These are phyloP conservation scores for Epirrita christyi DNA, from an alignment of 2,888 invertebrate species.

Conservation along the genomic window DNA sequence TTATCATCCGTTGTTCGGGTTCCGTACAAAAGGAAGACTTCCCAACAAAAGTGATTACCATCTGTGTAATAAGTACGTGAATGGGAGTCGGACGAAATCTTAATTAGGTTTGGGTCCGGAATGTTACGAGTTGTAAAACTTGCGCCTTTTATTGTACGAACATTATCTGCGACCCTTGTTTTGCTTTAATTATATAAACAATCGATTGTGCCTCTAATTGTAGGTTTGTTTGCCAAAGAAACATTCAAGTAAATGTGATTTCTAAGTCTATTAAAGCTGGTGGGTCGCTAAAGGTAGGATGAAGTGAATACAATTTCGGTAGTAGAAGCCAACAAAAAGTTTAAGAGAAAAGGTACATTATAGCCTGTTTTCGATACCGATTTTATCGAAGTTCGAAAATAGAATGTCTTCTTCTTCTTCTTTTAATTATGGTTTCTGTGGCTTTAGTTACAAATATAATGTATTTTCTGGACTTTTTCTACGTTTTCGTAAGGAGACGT, in stretches of 20 bases:
- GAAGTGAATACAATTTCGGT: conserved; percentile 12
- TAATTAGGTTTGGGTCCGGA: conserved; percentile 55
- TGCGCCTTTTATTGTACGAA: conserved; percentile 45
- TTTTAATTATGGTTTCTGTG: too few species aligned
- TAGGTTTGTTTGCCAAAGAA: conserved; percentile 19
- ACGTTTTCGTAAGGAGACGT: too few species aligned
- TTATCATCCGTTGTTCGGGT: conserved; percentile 56
- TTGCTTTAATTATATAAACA: conserved; percentile 39
- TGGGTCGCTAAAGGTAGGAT: conserved; percentile 5
- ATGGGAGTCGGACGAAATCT: conserved; percentile 53
- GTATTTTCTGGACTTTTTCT: too few species aligned
- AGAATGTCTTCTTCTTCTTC: not conserved
- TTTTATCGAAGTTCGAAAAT: conserved; percentile 11
- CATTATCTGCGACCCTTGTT: conserved; percentile 44
- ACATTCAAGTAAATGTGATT: conserved; percentile 19
- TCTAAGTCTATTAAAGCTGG: conserved; percentile 9
- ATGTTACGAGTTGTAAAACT: conserved; percentile 48
- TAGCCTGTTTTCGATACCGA: not conserved
- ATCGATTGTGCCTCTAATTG: conserved; percentile 34
- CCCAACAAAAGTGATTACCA: conserved; percentile 56
- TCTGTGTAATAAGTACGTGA: conserved; percentile 61
- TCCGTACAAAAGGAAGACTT: conserved; percentile 56
- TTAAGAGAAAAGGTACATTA: not conserved
- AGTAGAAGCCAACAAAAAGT: conserved; percentile 1
- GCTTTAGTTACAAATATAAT: too few species aligned